Conservation (phyloP, 2,797 vertebrate genomes). For the Fistularia commersonii region DNA sequence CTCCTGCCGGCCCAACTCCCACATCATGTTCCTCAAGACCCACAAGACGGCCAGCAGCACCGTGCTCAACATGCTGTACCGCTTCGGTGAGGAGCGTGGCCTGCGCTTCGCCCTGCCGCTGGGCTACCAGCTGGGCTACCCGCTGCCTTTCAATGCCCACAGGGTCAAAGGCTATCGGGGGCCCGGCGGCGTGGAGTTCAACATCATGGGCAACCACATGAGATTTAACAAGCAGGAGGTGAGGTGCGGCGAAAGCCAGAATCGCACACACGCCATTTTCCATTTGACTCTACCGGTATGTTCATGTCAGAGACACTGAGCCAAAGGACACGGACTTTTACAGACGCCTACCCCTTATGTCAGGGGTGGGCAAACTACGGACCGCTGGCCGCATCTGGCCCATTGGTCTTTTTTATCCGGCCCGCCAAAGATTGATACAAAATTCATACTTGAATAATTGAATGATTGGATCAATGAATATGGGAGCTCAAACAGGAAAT, state of each 20-base stretch:
- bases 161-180: conserved; percentile 83
- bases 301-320: too few relatives aligned
- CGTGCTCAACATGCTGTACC: conserved; percentile 88
- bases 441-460: too few relatives aligned
- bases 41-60: conserved; percentile 95
- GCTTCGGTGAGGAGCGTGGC: conserved; percentile 80
- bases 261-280: too few relatives aligned
- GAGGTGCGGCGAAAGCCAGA: conserved; percentile 17
- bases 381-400: too few relatives aligned
- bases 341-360: too few relatives aligned
- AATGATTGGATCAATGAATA: too few relatives aligned
- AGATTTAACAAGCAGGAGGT: conserved; percentile 87
- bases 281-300: too few relatives aligned
- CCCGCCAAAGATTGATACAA: too few relatives aligned
- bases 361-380: too few relatives aligned
- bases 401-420: too few relatives aligned
- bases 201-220: conserved; percentile 93
- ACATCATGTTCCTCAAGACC: conserved; percentile 90
- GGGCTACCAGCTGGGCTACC: conserved; percentile 90
- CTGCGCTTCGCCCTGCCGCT: conserved; percentile 85
- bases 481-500: too few relatives aligned
- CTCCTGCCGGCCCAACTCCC: conserved; percentile 76
- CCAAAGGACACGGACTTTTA: too few relatives aligned
- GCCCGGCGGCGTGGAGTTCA: conserved; percentile 67
- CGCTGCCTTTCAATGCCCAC: conserved; percentile 81